Evolutionary conservation across 2,888 invertebrate genomes (phyloP), one percentile per base, ranked within the genome.

Genomic region (Sturmia bella): DNA sequence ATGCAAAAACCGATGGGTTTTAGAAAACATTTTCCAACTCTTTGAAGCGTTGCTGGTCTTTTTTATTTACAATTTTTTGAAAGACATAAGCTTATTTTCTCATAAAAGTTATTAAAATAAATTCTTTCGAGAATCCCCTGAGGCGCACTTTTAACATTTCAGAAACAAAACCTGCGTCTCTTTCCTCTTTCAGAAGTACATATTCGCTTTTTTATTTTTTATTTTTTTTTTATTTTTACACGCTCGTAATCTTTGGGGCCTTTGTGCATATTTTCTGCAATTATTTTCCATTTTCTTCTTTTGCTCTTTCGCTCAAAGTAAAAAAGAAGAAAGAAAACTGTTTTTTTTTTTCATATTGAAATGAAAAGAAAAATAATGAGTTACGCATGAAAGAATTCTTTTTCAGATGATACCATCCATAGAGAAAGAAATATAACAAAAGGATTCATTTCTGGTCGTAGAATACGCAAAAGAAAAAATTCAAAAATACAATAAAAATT

Each of bases 351-450:
- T 32, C 9, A 1, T 9, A 5, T 61, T 59, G 37, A 21, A 70
- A 81, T 73, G 80, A 75, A 85, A 84, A 84, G 85, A 86, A 86
- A 87, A 88, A 90, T 89, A 89, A 90, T 90, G 90, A 89, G 87
- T 87, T 88, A 89, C 90, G 90, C 90, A 90, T 90, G 89, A 89
- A 85, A 89, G 87, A 87, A 78, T 86, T 88, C 87, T 86, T 87
- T 90, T 89, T 86, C 87, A 84, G 66, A 69, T 73, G 73, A 69
- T 77, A 57, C 48, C 77, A 77, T 64, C 68, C 80, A 76, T 76
- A 72, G 43, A 73, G 69, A 63, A 80, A 74, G 69, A 66, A 70
- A 80, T 84, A 85, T 77, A 84, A 79, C 82, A 82, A 80, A 83
- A 87, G 87, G 86, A 87, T 87, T 87, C 87, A 83, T 85, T 85